These are phyloP conservation scores for Mastomys natalensis DNA, from an alignment of 2,113 vertebrate genomes.

Conservation along the genomic window DNA sequence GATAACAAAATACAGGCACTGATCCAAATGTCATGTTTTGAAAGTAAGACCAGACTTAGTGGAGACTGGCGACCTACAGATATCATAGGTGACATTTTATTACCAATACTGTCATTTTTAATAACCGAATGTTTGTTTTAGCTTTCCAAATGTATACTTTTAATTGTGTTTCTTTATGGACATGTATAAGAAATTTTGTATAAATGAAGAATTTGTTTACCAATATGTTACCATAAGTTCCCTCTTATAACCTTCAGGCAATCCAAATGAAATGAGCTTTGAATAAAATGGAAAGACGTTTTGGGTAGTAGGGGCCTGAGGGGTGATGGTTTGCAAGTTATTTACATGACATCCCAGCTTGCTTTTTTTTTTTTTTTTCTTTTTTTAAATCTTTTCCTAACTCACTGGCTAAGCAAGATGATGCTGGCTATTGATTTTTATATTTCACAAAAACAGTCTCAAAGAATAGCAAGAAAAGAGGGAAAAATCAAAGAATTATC, in stretches of 20 bases:
- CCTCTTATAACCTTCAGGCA: conserved; percentile 19
- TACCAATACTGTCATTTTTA: neutral
- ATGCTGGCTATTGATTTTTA: conserved; percentile 12
- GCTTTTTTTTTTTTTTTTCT: conserved; percentile 48
- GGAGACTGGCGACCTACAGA: conserved; percentile 37
- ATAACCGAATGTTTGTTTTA: neutral
- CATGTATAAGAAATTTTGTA: neutral
- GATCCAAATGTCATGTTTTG: conserved; percentile 46
- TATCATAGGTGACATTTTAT: conserved; percentile 3
- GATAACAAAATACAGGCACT: conserved; percentile 70
- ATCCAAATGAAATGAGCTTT: conserved; percentile 59
- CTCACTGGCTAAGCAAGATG: conserved; percentile 51
- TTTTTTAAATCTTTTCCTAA: conserved; percentile 44
- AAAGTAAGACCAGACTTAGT: conserved; percentile 34
- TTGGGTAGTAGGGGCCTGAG: neutral
- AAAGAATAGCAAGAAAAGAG: neutral
- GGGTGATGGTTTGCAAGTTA: conserved; percentile 54
- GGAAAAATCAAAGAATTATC: neutral
- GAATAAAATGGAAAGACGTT: conserved; percentile 68
- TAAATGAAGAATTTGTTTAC: neutral
- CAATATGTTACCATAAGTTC: neutral
- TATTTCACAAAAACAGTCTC: neutral
- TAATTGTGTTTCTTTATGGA: conserved; percentile 3
- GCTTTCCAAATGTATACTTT: conserved; percentile 41
- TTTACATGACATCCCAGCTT: conserved; percentile 55